phyloP scores from a whole-genome alignment of 2,888 invertebrate species.

The Eubasilissa splendida region DNA sequence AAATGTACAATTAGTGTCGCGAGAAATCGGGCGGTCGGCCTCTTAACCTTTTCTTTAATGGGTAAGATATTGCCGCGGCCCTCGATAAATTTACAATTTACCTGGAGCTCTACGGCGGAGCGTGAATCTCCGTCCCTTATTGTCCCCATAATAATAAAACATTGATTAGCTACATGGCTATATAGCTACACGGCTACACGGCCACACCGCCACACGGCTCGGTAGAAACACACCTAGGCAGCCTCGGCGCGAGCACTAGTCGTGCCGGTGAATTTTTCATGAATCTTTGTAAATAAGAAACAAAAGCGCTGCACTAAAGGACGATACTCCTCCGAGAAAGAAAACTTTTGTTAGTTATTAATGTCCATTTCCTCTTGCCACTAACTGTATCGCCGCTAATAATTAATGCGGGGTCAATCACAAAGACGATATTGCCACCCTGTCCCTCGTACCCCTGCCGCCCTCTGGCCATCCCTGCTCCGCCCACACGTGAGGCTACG shows the following conservation, averaged over 20 bases:
- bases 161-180: constrained; percentile 58
- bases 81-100: constrained; percentile 57
- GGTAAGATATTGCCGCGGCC: constrained; percentile 46
- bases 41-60: constrained; percentile 47
- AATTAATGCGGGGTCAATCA: constrained; percentile 75
- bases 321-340: constrained; percentile 45
- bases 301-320: constrained; percentile 56
- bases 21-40: constrained; percentile 31
- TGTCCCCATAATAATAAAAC: constrained; percentile 58
- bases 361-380: constrained; percentile 56
- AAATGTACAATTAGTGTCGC: constrained; percentile 55
- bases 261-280: constrained; percentile 56
- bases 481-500: constrained; percentile 1
- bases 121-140: constrained; percentile 36
- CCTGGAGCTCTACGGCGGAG: constrained; percentile 34
- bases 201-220: constrained; percentile 19
- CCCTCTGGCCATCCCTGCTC: constrained; percentile 8
- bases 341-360: constrained; percentile 58
- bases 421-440: constrained; percentile 63
- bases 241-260: constrained; percentile 33
- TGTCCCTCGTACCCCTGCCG: not conserved
- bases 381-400: constrained; percentile 68
- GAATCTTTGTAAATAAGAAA: constrained; percentile 56
- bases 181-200: constrained; percentile 55
- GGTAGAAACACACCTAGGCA: not conserved